Base-by-base conservation (phyloP, 2,113 vertebrate genomes). In the Pterocles gutturalis region DNA sequence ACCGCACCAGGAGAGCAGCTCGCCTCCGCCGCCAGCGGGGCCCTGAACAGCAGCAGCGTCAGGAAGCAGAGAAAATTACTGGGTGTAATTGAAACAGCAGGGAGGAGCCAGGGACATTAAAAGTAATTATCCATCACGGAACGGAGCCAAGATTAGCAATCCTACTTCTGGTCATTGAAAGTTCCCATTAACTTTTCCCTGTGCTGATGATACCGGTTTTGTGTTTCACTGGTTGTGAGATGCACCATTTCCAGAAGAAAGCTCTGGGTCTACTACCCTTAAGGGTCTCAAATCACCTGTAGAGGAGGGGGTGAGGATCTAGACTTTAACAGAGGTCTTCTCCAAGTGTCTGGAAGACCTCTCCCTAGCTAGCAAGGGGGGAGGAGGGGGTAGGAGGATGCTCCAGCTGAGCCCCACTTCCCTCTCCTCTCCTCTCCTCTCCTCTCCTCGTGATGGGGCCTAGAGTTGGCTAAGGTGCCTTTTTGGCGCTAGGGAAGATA, bases 21-120 rank as follows among this genome's bases (percentile, higher is more conserved):
- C 76, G 85, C 48, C 83, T 64, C 58, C 13, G 13, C 49, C 0
- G 4, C 2, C 3, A 90, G 41, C 5, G 4, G n/a, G 70, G 83
- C 46, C 20, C 2, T 3, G 7, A 94, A 38, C 11, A 29, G 84
- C 80, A 93, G 66, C 69, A 83, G 84, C 81, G 90, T 82, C 58
- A 75, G 71, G 83, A 94, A 91, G 54, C 85, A 64, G 36, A 95
- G 90, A 71, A 85, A 93, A 96, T 93, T 85, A 89, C 73, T 78
- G 81, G 28, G 34, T 80, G 58, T 93, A 94, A 96, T 83, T 96
- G 91, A 94, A 96, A 95, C 95, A 78, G 90, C 94, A 91, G 89
- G 87, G 86, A 96, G 82, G 90, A 94, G 93, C 51, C 51, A 55
- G 67, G 64, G 80, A 93, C 71, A 66, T 85, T 77, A 88, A 92